Percentiles rank a stretch among this genome's conserved stretches.
These are phyloP conservation scores for Podargus strigoides DNA, from an alignment of 2,797 vertebrate genomes.

Conservation along the genomic window DNA sequence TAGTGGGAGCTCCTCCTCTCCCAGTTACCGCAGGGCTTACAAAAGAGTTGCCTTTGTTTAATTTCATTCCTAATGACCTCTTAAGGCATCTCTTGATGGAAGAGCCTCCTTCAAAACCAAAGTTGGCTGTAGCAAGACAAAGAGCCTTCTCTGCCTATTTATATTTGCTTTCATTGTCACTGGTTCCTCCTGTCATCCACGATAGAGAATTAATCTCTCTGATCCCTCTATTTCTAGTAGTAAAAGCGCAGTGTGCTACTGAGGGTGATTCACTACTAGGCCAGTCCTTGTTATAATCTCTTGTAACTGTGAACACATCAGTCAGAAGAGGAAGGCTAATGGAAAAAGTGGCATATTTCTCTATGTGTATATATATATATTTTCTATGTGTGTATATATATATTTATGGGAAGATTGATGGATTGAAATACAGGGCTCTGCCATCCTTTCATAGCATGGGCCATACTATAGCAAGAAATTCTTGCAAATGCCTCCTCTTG, in stretches of 20 bases:
- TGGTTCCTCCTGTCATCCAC: slow-evolving; percentile 1
- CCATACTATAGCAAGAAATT: background rate
- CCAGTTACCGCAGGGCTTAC: background rate
- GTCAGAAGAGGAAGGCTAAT: slow-evolving; percentile 1
- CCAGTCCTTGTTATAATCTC: slow-evolving; percentile 18
- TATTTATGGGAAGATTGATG: background rate
- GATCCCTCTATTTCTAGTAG: slow-evolving; percentile 59
- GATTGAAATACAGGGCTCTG: background rate
- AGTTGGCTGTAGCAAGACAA: background rate
- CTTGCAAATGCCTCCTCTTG: background rate
- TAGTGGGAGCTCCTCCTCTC: background rate
- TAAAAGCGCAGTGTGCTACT: background rate
- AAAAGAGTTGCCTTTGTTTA: background rate
- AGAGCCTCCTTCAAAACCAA: background rate
- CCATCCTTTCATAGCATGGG: background rate
- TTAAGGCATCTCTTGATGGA: background rate
- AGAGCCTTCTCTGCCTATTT: slow-evolving; percentile 11
- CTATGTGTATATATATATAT: background rate
- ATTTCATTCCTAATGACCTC: background rate
- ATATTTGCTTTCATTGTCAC: slow-evolving; percentile 38
- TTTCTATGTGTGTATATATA: background rate
- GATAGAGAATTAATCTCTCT: slow-evolving; percentile 53
- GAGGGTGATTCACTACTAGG: slow-evolving; percentile 5
- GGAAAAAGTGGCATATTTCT: background rate
- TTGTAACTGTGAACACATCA: background rate